These are phyloP conservation scores for Grallaria varia DNA, from an alignment of 2,113 vertebrate genomes.

Conservation along the genomic window DNA sequence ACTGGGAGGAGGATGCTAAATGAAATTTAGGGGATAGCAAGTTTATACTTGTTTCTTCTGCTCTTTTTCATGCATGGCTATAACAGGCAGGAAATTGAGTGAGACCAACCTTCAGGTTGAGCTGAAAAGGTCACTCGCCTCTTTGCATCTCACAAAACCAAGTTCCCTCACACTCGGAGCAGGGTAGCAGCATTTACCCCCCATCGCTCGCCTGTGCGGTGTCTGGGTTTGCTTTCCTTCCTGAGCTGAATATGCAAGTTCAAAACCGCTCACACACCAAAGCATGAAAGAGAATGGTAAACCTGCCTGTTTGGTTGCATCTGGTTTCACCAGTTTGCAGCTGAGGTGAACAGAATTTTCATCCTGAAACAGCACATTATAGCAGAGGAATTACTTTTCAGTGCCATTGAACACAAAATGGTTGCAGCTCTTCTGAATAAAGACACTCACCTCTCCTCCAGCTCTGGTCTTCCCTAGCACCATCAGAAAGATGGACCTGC, in stretches of 20 bases:
- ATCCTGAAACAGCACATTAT: not conserved
- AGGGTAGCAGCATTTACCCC: not conserved
- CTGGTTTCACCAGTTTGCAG: conserved; percentile 36
- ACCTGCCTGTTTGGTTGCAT: conserved; percentile 5
- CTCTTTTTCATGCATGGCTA: not conserved
- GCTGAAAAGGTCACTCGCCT: not conserved
- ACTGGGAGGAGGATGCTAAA: not conserved
- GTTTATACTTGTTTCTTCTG: not conserved
- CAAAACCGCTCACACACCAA: not conserved
- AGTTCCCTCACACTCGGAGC: not conserved
- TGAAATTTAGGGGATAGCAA: not conserved
- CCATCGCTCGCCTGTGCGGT: fast-evolving
- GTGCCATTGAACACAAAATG: not conserved
- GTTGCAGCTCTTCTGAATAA: not conserved
- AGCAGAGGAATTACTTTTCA: not conserved
- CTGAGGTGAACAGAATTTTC: not conserved
- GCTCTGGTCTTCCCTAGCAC: not conserved
- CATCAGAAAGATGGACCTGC: not conserved
- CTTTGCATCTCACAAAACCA: not conserved
- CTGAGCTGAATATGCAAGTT: not conserved
- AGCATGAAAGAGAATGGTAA: not conserved
- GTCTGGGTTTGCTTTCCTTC: conserved; percentile 14
- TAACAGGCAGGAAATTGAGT: not conserved
- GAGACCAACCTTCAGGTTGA: not conserved
- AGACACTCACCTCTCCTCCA: not conserved